Evolutionary conservation across 2,888 invertebrate genomes (phyloP).

Genomic region (Mythimna loreyi): DNA sequence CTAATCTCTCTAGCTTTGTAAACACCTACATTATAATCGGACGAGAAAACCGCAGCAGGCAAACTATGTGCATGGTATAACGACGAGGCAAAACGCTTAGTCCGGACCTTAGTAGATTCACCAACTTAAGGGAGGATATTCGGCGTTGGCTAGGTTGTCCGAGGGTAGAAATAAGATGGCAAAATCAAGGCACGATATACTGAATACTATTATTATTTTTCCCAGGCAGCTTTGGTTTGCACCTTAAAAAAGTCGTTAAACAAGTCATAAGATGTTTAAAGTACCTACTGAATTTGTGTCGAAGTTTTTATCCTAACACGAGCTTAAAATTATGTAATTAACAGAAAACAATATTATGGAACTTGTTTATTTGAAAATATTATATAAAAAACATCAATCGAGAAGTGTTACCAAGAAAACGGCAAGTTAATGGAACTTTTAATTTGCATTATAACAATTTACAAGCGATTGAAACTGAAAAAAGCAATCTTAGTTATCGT

Average conservation of each 20-base stretch:
- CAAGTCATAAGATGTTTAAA: background rate
- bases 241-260: background rate
- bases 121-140: too few species aligned
- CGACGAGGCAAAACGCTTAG: too few species aligned
- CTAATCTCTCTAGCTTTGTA: too few species aligned
- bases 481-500: constrained; percentile 88
- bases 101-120: too few species aligned
- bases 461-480: constrained; percentile 84
- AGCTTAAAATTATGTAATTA: constrained; percentile 2
- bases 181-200: too few species aligned
- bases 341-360: background rate
- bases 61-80: too few species aligned
- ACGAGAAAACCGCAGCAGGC: too few species aligned
- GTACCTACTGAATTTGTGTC: background rate
- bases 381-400: constrained; percentile 19
- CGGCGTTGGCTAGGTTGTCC: too few species aligned
- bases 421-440: constrained; percentile 68
- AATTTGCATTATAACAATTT: constrained; percentile 83
- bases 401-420: constrained; percentile 35
- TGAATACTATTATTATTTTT: too few species aligned
- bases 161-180: too few species aligned
- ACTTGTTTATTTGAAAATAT: constrained; percentile 6
- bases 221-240: too few species aligned
- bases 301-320: background rate
- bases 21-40: too few species aligned